Conservation (phyloP, 2,113 vertebrate genomes). For the Eleginops maclovinus region DNA sequence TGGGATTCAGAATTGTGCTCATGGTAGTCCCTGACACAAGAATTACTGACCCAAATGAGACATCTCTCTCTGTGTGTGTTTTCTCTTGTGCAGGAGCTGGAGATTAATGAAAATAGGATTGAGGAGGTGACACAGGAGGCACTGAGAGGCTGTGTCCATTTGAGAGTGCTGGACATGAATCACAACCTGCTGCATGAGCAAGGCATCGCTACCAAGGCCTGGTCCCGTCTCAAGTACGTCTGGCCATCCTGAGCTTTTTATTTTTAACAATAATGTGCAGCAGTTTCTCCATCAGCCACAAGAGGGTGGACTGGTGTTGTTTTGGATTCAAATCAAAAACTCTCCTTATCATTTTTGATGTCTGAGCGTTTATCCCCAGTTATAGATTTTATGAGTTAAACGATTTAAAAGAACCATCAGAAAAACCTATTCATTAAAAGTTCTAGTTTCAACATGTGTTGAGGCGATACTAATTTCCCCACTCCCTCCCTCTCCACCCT, state of each 20-base stretch:
- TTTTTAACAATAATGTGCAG: background rate
- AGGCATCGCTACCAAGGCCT: constrained; percentile 69
- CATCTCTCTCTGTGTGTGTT: background rate
- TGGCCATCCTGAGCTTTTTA: background rate
- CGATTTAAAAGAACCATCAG: too few species aligned
- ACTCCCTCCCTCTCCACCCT: too few species aligned
- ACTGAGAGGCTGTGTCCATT: constrained; percentile 72
- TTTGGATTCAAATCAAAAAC: background rate
- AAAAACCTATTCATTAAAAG: too few species aligned
- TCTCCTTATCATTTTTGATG: background rate
- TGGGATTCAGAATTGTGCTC: background rate
- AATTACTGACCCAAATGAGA: background rate
- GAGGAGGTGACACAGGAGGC: constrained; percentile 76
- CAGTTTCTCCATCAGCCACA: constrained; percentile 59
- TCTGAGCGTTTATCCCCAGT: background rate
- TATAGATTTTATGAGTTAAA: too few species aligned
- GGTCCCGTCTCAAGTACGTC: constrained; percentile 80
- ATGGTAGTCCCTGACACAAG: background rate
- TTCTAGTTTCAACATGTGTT: too few species aligned
- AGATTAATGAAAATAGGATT: constrained; percentile 77
- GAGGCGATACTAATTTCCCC: too few species aligned
- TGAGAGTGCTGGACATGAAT: constrained; percentile 82
- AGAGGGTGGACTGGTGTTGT: constrained; percentile 57
- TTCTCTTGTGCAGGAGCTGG: constrained; percentile 77
- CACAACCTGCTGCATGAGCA: constrained; percentile 84